Percentiles rank a stretch among this genome's conserved stretches.
These are phyloP conservation scores for Microvelia longipes DNA, from an alignment of 1,140 invertebrate species.

Conservation along the genomic window DNA sequence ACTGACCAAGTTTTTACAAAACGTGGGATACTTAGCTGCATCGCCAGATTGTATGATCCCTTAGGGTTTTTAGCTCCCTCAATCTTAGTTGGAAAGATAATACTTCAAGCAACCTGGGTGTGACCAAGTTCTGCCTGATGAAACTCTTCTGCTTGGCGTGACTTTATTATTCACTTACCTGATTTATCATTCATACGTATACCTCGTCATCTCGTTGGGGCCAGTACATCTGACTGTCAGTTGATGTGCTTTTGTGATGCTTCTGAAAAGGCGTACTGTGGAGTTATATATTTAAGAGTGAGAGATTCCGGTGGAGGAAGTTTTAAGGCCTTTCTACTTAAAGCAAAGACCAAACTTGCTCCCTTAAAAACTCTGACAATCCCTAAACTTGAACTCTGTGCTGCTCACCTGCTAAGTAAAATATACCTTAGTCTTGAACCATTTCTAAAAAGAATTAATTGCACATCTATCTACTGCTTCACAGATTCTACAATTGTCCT, in stretches of 20 bases:
- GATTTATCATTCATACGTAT: too few relatives aligned
- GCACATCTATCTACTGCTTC: constrained; percentile 16
- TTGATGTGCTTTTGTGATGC: constrained; percentile 26
- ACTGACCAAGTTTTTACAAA: too few relatives aligned
- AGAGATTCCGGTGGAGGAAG: too few relatives aligned
- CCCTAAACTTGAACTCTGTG: constrained; percentile 28
- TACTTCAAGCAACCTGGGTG: background rate
- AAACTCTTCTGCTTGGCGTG: too few relatives aligned
- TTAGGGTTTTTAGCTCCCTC: constrained; percentile 21
- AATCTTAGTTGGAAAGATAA: too few relatives aligned
- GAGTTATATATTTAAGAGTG: constrained; percentile 19
- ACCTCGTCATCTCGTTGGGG: background rate
- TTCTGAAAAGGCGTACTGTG: constrained; percentile 22
- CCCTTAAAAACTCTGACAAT: constrained; percentile 27
- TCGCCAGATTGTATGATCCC: constrained; percentile 23
- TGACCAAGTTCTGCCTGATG: too few relatives aligned
- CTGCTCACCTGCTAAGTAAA: constrained; percentile 22
- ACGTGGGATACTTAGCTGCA: constrained; percentile 16
- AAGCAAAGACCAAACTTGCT: too few relatives aligned
- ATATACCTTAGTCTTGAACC: too few relatives aligned
- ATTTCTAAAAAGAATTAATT: too few relatives aligned
- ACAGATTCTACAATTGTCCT: constrained; percentile 25
- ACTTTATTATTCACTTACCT: too few relatives aligned
- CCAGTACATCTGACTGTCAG: constrained; percentile 6
- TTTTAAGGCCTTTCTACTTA: constrained; percentile 28